These are phyloP conservation scores for Sebastes iracundus DNA, from an alignment of 2,797 vertebrate genomes.

Conservation along the genomic window DNA sequence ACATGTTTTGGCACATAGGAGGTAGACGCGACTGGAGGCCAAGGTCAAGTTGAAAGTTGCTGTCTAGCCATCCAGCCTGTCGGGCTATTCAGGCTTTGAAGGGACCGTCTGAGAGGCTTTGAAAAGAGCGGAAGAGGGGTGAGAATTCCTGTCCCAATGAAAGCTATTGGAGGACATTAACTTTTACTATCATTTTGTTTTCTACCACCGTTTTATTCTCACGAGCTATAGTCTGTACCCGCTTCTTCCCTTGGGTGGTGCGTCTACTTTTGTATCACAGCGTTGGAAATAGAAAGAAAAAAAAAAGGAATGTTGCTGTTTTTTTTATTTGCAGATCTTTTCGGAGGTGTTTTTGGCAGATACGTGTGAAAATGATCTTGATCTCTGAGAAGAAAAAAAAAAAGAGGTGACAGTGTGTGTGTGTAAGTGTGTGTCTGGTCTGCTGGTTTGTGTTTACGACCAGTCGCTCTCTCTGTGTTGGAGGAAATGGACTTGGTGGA, in stretches of 20 bases:
- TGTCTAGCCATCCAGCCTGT: constrained; percentile 87
- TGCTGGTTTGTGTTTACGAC: constrained; percentile 70
- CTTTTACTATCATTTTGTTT: constrained; percentile 80
- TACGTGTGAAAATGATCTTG: constrained; percentile 70
- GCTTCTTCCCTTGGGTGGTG: constrained; percentile 27
- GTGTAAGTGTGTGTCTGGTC: constrained; percentile 49
- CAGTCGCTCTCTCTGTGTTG: constrained; percentile 50
- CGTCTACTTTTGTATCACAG: constrained; percentile 8
- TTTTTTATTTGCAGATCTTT: constrained; percentile 36
- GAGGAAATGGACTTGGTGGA: constrained; percentile 37
- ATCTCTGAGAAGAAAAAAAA: constrained; percentile 38
- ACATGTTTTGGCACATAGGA: constrained; percentile 79
- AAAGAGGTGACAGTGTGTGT: constrained; percentile 4
- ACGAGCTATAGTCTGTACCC: constrained; percentile 31
- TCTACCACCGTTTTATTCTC: constrained; percentile 56
- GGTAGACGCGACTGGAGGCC: constrained; percentile 90
- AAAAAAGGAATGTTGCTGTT: constrained; percentile 18
- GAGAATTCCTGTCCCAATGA: constrained; percentile 82
- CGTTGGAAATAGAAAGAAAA: constrained; percentile 8
- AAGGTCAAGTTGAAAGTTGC: constrained; percentile 99
- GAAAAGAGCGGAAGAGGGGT: constrained; percentile 82
- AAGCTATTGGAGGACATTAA: constrained; percentile 80
- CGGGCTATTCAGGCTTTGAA: constrained; percentile 84
- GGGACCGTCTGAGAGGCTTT: constrained; percentile 76
- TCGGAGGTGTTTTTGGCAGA: constrained; percentile 56